Conservation (phyloP, 2,888 invertebrate genomes). For the Macrosiphum euphorbiae region DNA sequence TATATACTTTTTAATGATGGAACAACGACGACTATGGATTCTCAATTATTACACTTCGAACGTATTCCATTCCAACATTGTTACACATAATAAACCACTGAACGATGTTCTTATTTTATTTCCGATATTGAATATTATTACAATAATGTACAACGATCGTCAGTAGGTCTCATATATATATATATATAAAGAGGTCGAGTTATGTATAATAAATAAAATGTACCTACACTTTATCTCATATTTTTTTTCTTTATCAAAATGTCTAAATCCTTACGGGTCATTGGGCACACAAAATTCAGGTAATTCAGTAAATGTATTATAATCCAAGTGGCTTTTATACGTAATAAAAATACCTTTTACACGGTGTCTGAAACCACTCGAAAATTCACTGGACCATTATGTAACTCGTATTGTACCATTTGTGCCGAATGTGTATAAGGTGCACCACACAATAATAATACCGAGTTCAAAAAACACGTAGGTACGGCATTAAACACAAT, state of each 20-base stretch:
- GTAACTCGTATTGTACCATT: constrained; percentile 37
- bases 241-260: background rate
- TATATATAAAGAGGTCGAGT: background rate
- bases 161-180: background rate
- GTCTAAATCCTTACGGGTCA: constrained; percentile 41
- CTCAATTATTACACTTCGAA: background rate
- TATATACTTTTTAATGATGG: background rate
- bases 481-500: background rate
- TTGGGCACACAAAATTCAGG: constrained; percentile 23
- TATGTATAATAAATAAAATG: constrained; percentile 12
- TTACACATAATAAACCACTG: background rate
- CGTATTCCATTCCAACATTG: background rate
- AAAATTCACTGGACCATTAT: constrained; percentile 53
- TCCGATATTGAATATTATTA: too few relatives aligned
- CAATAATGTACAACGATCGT: background rate
- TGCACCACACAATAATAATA: constrained; percentile 29
- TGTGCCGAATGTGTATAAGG: background rate
- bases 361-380: constrained; percentile 55
- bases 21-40: background rate
- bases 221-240: background rate
- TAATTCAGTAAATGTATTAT: constrained; percentile 33
- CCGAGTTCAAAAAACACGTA: constrained; percentile 22
- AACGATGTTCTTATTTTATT: background rate
- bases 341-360: constrained; percentile 57
- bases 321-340: constrained; percentile 41